phyloP scores from a whole-genome alignment of 2,797 vertebrate species.

The Luscinia luscinia region DNA sequence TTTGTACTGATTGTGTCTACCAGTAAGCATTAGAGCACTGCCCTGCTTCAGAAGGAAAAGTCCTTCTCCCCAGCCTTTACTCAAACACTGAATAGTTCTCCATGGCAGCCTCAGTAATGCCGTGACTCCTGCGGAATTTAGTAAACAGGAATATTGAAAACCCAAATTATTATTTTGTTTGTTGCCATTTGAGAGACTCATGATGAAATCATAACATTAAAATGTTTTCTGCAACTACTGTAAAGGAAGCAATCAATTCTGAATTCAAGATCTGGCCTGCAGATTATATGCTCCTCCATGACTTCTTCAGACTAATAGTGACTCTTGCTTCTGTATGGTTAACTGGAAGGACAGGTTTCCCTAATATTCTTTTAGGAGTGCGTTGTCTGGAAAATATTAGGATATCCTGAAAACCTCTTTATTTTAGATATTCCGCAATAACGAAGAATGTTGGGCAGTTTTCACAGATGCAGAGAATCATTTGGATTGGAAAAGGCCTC shows the following conservation, averaged over 20 bases:
- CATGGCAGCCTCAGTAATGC: background rate
- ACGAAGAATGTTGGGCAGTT: background rate
- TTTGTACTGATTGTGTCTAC: background rate
- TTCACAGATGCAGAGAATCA: background rate
- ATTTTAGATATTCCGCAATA: background rate
- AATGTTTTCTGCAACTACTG: constrained; percentile 45
- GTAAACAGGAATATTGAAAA: constrained; percentile 65
- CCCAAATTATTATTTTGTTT: constrained; percentile 55
- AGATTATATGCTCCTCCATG: constrained; percentile 46
- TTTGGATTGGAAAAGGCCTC: background rate
- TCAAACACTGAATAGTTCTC: background rate
- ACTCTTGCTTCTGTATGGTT: constrained; percentile 27
- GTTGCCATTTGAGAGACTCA: constrained; percentile 46
- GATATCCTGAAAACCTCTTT: background rate
- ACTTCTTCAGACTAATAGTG: constrained; percentile 54
- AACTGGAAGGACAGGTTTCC: constrained; percentile 53
- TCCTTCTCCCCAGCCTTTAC: background rate
- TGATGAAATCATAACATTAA: constrained; percentile 66
- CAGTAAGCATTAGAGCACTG: background rate
- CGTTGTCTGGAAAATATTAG: constrained; percentile 11
- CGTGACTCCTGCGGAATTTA: constrained; percentile 24
- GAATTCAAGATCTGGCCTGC: constrained; percentile 43
- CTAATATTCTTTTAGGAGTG: background rate
- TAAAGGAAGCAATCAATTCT: constrained; percentile 62
- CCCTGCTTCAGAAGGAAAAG: background rate